phyloP scores from a whole-genome alignment of 2,113 vertebrate species.

The Aptenodytes patagonicus region DNA sequence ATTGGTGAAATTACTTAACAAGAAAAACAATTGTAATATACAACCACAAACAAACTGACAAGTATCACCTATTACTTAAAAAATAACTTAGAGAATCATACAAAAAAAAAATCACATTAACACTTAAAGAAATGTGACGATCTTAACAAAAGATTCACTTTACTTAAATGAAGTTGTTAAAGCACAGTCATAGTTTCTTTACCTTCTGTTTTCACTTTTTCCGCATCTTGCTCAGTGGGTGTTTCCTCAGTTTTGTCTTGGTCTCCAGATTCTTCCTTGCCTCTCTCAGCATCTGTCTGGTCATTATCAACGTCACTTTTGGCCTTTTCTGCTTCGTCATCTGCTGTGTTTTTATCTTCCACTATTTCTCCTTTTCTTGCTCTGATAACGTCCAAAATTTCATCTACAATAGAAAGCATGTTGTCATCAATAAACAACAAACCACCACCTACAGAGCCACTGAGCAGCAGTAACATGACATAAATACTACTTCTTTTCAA shows the following conservation, averaged over 20 bases:
- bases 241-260: conserved; percentile 60
- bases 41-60: background rate
- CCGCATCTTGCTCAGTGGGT: conserved; percentile 59
- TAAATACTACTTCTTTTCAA: background rate
- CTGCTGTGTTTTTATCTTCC: conserved; percentile 78
- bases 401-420: conserved; percentile 70
- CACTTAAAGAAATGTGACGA: background rate
- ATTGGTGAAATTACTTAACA: background rate
- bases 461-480: background rate
- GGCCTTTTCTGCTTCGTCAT: conserved; percentile 79
- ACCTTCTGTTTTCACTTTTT: conserved; percentile 76
- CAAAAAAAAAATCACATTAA: background rate
- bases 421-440: background rate
- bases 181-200: conserved; percentile 42
- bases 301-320: conserved; percentile 74
- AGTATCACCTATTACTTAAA: background rate
- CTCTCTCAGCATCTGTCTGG: conserved; percentile 63
- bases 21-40: background rate
- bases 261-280: conserved; percentile 57
- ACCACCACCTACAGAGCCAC: background rate
- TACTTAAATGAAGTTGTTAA: background rate
- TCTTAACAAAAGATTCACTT: background rate
- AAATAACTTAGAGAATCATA: background rate
- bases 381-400: conserved; percentile 84
- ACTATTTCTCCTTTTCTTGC: conserved; percentile 77